Conservation (phyloP, 2,888 invertebrate genomes). For the Hypsopygia costalis region DNA sequence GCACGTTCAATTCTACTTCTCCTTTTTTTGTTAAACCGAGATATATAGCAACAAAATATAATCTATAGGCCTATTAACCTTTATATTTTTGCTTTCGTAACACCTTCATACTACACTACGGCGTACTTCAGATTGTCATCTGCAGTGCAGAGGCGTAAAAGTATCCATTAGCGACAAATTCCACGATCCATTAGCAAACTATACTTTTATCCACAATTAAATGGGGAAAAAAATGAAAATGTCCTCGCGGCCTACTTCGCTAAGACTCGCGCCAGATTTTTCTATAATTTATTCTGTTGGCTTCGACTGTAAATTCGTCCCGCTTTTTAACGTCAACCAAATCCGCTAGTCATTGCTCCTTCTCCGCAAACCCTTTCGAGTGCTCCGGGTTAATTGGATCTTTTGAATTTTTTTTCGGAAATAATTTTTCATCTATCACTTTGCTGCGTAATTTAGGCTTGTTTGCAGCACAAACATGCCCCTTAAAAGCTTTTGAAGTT, state of each 20-base stretch:
- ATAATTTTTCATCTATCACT: constrained; percentile 60
- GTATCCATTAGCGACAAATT: constrained; percentile 6
- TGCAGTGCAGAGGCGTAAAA: neutral
- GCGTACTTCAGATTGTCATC: neutral
- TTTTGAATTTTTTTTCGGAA: constrained; percentile 56
- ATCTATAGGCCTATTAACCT: too few species aligned
- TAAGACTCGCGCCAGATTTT: constrained; percentile 13
- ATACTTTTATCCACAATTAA: constrained; percentile 10
- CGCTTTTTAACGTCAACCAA: constrained; percentile 51
- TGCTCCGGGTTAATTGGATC: constrained; percentile 61
- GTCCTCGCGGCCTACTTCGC: constrained; percentile 11
- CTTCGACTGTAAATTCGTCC: constrained; percentile 40
- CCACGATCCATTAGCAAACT: constrained; percentile 9
- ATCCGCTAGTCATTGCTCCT: constrained; percentile 56
- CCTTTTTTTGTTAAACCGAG: too few species aligned
- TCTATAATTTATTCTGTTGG: constrained; percentile 46
- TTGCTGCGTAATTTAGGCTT: constrained; percentile 46
- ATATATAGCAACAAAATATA: too few species aligned
- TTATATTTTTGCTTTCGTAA: too few species aligned
- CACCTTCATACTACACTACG: too few species aligned
- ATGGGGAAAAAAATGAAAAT: constrained; percentile 10
- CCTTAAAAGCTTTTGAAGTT: constrained; percentile 31
- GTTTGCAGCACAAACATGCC: constrained; percentile 45
- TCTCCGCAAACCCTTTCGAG: constrained; percentile 56
- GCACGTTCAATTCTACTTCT: too few species aligned